These are phyloP conservation scores for Drosophila rellima DNA, from an alignment of 2,888 invertebrate genomes.

Conservation along the genomic window DNA sequence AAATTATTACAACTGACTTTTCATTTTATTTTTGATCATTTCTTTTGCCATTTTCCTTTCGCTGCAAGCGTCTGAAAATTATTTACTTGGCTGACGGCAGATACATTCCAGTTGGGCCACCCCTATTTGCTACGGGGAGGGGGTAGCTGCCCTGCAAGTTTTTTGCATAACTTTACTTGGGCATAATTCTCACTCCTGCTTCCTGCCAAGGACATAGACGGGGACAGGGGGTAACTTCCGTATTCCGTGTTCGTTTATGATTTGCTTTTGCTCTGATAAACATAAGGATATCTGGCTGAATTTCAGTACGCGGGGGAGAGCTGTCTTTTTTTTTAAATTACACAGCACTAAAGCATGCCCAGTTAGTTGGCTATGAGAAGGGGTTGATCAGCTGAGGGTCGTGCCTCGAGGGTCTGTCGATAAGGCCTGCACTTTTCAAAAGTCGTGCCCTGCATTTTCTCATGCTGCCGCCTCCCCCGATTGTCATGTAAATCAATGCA, in stretches of 20 bases:
- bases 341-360: slow-evolving; percentile 13
- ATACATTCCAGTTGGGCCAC: slow-evolving; percentile 21
- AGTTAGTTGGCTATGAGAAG: slow-evolving; percentile 31
- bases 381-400: slow-evolving; percentile 51
- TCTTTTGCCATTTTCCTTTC: slow-evolving; percentile 32
- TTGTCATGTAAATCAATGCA: slow-evolving; percentile 78
- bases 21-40: slow-evolving; percentile 63
- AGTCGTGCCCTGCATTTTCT: slow-evolving; percentile 58
- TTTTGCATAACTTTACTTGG: slow-evolving; percentile 57
- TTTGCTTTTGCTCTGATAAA: slow-evolving; percentile 65
- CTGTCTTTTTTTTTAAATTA: slow-evolving; percentile 54
- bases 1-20: slow-evolving; percentile 79
- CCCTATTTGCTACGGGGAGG: not conserved
- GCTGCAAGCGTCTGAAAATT: slow-evolving; percentile 62
- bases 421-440: slow-evolving; percentile 46
- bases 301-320: slow-evolving; percentile 24
- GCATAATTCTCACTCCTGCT: slow-evolving; percentile 56
- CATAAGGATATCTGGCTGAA: slow-evolving; percentile 61
- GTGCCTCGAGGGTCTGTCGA: slow-evolving; percentile 29
- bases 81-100: slow-evolving; percentile 66
- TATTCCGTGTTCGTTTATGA: slow-evolving; percentile 66
- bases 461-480: slow-evolving; percentile 56
- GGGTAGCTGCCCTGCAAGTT: slow-evolving; percentile 56
- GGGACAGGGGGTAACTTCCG: slow-evolving; percentile 53
- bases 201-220: not conserved